Evolutionary conservation across 2,113 vertebrate genomes (phyloP).

Genomic region (Lontra canadensis): DNA sequence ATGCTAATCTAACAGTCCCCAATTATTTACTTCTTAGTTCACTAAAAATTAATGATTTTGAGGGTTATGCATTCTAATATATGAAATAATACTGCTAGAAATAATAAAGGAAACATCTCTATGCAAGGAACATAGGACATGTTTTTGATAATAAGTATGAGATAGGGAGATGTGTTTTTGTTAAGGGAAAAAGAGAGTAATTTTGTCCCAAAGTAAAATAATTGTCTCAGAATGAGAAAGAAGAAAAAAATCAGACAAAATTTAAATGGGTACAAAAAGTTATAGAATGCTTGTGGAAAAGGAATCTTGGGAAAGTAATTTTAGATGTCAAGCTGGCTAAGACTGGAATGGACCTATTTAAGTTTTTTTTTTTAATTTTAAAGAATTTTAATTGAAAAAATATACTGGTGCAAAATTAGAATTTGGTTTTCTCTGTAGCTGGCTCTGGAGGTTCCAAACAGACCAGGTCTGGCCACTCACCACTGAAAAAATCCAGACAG

Average conservation of each 20-base stretch:
- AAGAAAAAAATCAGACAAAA: neutral
- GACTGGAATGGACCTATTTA: neutral
- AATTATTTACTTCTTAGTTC: neutral
- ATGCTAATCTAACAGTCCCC: neutral
- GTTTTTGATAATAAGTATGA: neutral
- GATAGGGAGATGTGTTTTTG: neutral
- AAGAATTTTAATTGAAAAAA: neutral
- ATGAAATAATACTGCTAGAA: neutral
- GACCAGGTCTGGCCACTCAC: neutral
- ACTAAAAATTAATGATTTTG: neutral
- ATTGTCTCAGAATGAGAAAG: neutral
- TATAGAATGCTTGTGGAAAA: neutral
- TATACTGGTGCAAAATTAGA: neutral
- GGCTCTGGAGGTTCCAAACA: neutral
- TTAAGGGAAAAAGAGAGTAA: neutral
- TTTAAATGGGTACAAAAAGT: neutral
- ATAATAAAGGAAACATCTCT: neutral
- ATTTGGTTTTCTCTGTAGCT: neutral
- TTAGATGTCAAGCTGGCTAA: neutral
- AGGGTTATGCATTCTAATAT: neutral
- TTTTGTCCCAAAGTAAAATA: neutral
- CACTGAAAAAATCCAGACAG: neutral
- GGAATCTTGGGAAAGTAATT: neutral
- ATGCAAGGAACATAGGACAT: neutral
- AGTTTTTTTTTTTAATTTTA: neutral